Evolutionary conservation across 2,888 invertebrate species (phyloP).

Genomic region (Drosophila glabriapex): DNA sequence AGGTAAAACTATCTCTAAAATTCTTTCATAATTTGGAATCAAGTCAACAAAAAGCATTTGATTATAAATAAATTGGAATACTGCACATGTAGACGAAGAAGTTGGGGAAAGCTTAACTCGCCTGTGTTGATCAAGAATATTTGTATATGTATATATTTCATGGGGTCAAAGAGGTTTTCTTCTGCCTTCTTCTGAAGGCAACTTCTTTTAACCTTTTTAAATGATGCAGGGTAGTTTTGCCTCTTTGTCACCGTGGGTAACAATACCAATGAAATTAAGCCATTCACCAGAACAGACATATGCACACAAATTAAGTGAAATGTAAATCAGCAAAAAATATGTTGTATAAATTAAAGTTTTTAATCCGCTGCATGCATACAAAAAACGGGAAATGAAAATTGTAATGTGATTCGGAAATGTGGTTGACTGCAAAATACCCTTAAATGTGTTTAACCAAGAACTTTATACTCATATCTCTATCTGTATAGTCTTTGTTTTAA

Average conservation of each 20-base stretch:
- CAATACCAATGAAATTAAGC: constrained; percentile 61
- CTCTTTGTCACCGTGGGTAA: constrained; percentile 13
- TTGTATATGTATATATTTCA: not conserved
- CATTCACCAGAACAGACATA: constrained; percentile 20
- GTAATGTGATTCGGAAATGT: too few relatives aligned
- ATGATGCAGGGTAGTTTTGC: constrained; percentile 8
- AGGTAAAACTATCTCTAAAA: not conserved
- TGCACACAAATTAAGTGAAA: constrained; percentile 13
- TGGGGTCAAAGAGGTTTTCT: not conserved
- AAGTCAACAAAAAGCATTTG: not conserved
- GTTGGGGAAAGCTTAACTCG: not conserved
- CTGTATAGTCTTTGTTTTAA: not conserved
- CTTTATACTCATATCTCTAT: not conserved
- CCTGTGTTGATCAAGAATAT: not conserved
- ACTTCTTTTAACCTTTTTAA: not conserved
- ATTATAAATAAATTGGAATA: not conserved
- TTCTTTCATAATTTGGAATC: not conserved
- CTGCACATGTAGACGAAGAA: not conserved
- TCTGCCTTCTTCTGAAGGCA: not conserved
- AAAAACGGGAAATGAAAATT: constrained; percentile 14
- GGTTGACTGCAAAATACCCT: constrained; percentile 16
- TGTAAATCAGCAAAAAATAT: constrained; percentile 30
- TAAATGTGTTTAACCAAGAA: not conserved
- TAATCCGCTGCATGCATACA: constrained; percentile 7
- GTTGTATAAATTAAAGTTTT: constrained; percentile 46